Evolutionary conservation across 2,113 vertebrate genomes (phyloP).

Genomic region (Lophochroa leadbeateri): DNA sequence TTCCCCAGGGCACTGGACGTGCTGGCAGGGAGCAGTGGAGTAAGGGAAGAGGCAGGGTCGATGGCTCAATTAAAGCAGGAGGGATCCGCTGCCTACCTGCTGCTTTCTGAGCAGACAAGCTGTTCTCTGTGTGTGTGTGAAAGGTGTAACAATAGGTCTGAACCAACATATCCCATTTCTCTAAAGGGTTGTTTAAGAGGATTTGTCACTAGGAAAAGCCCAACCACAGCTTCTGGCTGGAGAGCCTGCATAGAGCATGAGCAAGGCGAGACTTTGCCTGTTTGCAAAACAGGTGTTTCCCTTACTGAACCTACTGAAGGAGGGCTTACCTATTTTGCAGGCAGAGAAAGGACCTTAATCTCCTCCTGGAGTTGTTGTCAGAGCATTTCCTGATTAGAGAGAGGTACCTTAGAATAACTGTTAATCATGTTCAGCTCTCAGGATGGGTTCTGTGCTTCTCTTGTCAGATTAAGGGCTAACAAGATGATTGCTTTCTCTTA

Average conservation of each 20-base stretch:
- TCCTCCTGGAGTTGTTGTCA: background rate
- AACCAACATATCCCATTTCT: background rate
- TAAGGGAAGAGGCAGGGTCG: background rate
- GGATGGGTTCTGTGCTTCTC: background rate
- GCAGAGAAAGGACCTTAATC: background rate
- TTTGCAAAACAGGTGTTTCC: background rate
- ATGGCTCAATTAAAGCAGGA: background rate
- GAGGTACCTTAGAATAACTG: constrained; percentile 6
- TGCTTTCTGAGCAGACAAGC: background rate
- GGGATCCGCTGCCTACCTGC: background rate
- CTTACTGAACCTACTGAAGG: background rate
- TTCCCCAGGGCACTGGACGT: background rate
- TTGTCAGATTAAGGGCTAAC: constrained; percentile 50
- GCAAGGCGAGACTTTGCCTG: background rate
- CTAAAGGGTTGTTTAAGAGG: background rate
- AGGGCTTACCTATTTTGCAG: background rate
- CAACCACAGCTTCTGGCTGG: background rate
- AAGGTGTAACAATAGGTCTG: background rate
- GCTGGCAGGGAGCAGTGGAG: background rate
- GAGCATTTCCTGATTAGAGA: constrained; percentile 21
- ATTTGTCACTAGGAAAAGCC: background rate
- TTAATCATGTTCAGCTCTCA: constrained; percentile 23
- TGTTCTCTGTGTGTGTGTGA: background rate
- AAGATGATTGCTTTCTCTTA: constrained; percentile 20
- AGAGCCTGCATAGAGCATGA: background rate